A percentile compares a stretch with the other conserved stretches of the same genome.
phyloP scores from a whole-genome alignment of 2,888 invertebrate species.

The Hecatera dysodea region DNA sequence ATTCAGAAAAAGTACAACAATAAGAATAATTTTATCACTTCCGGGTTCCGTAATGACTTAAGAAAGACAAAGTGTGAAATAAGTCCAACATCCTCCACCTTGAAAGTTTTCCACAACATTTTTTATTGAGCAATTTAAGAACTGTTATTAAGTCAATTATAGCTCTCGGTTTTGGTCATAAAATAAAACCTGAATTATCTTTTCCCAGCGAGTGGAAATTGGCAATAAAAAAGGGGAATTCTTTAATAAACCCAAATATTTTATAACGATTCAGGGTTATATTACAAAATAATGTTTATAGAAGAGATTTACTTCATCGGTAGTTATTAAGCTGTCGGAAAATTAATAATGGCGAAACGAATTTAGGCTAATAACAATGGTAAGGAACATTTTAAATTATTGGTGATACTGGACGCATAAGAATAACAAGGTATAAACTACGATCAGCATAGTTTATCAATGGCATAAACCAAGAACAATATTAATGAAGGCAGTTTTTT shows the following conservation, averaged over 20 bases:
- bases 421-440: neutral
- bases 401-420: neutral
- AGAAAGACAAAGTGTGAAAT: neutral
- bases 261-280: conserved; percentile 50
- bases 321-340: conserved; percentile 19
- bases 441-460: no score
- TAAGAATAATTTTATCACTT: neutral
- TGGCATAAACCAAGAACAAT: no score
- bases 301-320: conserved; percentile 38
- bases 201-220: conserved; percentile 49
- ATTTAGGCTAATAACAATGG: conserved; percentile 6
- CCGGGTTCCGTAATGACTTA: neutral
- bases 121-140: conserved; percentile 49
- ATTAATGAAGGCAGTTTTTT: no score
- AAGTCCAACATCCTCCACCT: neutral
- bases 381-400: neutral
- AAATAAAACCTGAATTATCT: conserved; percentile 61
- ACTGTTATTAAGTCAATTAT: conserved; percentile 53
- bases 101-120: conserved; percentile 19
- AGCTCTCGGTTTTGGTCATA: conserved; percentile 50
- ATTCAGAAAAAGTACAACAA: neutral
- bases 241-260: conserved; percentile 58
- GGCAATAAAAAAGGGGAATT: conserved; percentile 57
- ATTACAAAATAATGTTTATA: conserved; percentile 53
- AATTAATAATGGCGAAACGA: conserved; percentile 23